Base-by-base conservation (phyloP, 2,797 vertebrate species). In the Cheirogaleus major region DNA sequence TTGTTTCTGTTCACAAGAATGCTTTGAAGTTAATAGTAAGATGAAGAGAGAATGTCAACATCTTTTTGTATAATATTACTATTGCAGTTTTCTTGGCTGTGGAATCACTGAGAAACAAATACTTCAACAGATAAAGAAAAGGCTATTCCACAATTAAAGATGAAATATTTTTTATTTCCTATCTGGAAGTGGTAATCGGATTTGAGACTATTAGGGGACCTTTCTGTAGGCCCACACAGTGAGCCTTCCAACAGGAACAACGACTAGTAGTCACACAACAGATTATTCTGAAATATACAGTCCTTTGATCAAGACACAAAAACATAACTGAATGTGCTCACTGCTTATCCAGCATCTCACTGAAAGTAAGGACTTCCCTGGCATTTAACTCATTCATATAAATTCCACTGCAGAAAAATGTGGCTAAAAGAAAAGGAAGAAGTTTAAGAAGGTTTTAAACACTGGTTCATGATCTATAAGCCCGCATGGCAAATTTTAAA, bases 1-100 rank as follows among this genome's bases (percentile, higher is more conserved):
- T 90, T 91, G 75, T 93, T 97, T 97, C 89, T 95, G 27, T 76
- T 91, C 89, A 83, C 27, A 95, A 48, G 52, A 97, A 72, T 41
- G 92, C 91, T 97, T 96, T 97, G 89, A 98, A 96, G 57, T 23
- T 97, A 69, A 96, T 89, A 95, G 57, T 45, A 92, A 78, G 87
- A 91, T 89, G 89, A 94, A 95, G 50, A 94, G 59, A 92, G 59
- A 86, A 90, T 80, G 43, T 15, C 52, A 97, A 76, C 63, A 93
- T 76, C 45, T 95, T 75, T 65, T 94, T 89, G 18, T 23, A 82
- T 67, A 50, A 57, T 72, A 89, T 61, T 67, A 95, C 7, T 86
- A 5, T 7, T 72, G 14, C 27, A 65, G 8, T 73, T 93, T 93
- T 81, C 72, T 83, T 84, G 89, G 59, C 55, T 88, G 27, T 43